Conservation (phyloP, 2,113 vertebrate genomes). For the Boulengeromyrus knoepffleri region DNA sequence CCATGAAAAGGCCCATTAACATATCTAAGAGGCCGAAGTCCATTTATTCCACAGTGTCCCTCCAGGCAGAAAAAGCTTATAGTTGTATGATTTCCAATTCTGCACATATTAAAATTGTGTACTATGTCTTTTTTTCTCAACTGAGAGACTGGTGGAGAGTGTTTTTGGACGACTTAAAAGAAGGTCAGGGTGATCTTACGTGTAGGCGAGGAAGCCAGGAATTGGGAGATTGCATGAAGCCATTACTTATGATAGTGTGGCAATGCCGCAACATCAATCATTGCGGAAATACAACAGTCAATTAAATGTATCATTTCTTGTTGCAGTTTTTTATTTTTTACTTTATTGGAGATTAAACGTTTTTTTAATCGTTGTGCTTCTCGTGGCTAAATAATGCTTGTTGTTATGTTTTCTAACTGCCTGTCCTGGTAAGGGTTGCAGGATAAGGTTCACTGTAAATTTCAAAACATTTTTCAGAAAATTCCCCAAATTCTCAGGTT, state of each 20-base stretch:
- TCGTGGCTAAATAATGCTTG: background rate
- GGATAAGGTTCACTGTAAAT: background rate
- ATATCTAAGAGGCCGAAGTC: background rate
- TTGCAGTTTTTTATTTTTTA: background rate
- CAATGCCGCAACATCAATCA: background rate
- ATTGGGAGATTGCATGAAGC: background rate
- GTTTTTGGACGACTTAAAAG: background rate
- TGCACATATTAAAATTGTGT: background rate
- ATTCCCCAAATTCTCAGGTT: background rate
- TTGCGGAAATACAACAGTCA: background rate
- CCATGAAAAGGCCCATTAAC: slow-evolving; percentile 7
- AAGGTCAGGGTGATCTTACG: background rate
- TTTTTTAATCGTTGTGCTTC: background rate
- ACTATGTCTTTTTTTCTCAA: background rate
- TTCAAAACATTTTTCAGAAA: background rate
- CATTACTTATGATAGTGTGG: background rate
- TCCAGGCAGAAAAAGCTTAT: background rate
- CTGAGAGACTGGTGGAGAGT: background rate
- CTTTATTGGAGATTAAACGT: background rate
- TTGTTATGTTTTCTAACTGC: background rate
- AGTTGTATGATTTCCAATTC: background rate
- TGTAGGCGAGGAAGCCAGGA: background rate
- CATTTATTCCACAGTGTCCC: background rate
- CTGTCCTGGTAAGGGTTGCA: background rate
- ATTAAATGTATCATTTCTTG: background rate